A percentile compares a stretch with the other conserved stretches of the same genome.
phyloP scores from a whole-genome alignment of 2,797 vertebrate species.

The Lagodon rhomboides region DNA sequence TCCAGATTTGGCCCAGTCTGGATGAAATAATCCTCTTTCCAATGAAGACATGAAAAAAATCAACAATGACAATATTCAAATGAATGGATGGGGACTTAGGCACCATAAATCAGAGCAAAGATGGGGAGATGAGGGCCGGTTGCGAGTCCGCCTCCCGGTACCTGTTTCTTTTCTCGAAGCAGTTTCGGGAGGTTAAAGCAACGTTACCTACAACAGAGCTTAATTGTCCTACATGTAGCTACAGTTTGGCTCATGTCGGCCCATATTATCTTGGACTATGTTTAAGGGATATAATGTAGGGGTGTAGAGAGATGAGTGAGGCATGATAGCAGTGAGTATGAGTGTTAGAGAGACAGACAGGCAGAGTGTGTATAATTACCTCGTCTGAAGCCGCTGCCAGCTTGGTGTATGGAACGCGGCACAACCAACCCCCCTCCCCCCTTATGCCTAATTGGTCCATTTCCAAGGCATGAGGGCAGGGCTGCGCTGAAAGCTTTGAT shows the following conservation, averaged over 20 bases:
- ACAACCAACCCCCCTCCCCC: conserved; percentile 49
- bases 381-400: conserved; percentile 78
- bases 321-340: conserved; percentile 67
- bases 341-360: conserved; percentile 71
- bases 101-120: conserved; percentile 55
- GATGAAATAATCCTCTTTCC: conserved; percentile 55
- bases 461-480: conserved; percentile 79
- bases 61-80: conserved; percentile 29
- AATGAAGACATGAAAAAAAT: conserved; percentile 31
- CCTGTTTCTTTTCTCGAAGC: conserved; percentile 42
- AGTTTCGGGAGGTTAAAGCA: conserved; percentile 31
- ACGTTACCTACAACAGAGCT: conserved; percentile 27
- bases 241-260: conserved; percentile 68
- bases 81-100: conserved; percentile 13
- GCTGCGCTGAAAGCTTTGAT: conserved; percentile 80
- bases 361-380: conserved; percentile 80
- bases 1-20: conserved; percentile 16
- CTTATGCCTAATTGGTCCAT: conserved; percentile 78
- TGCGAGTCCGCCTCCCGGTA: conserved; percentile 15
- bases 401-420: conserved; percentile 64
- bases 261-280: conserved; percentile 63
- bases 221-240: conserved; percentile 68
- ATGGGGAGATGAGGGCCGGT: conserved; percentile 11
- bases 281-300: conserved; percentile 75
- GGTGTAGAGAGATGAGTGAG: conserved; percentile 78